Evolutionary conservation across 1,140 invertebrate species (phyloP), one percentile per base, ranked within the genome.

Genomic region (Mizuhopecten yessoensis): DNA sequence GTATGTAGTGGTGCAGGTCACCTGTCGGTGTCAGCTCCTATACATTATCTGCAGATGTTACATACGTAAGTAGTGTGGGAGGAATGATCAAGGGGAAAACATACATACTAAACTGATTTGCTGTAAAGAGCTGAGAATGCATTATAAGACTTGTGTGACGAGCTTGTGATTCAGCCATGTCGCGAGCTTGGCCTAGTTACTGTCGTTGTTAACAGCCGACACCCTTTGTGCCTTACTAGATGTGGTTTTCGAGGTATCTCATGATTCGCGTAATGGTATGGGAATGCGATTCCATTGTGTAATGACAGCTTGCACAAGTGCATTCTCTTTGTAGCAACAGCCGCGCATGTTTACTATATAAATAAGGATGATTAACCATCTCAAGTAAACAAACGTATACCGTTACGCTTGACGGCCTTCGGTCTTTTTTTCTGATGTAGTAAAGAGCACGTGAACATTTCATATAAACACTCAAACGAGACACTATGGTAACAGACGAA

Each of bases 111-210:
- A n/a, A n/a, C n/a, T n/a, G n/a, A 49, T 75, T 75, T 29, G 57
- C 23, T 75, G 57, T 29, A 75, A 75, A 75, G 23, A 75, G 57
- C 57, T 75, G 57, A 75, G 57, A 75, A 75, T 75, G 57, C 57
- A 75, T 75, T 75, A 7, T 75, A 75, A 39, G 36, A 39, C 36
- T 39, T 39, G n/a, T n/a, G n/a, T n/a, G n/a, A 39, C 5, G 5
- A 39, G 36, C 36, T 7, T 29, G 57, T 29, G 57, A 5, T 13
- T n/a, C 23, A 3, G n/a, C n/a, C 57, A 29, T 75, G 57, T 17
- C 5, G 29, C 9, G 57, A 1, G 9, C 5, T 20, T 29, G 57
- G 11, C 57, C 57, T 75, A 75, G 57, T 29, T 75, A 75, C 9
- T 7, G 57, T 17, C 0, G 57, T 75, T 75, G 57, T 75, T 75